Base-by-base conservation (phyloP, 2,888 invertebrate species). In the Phorcus lineatus region DNA sequence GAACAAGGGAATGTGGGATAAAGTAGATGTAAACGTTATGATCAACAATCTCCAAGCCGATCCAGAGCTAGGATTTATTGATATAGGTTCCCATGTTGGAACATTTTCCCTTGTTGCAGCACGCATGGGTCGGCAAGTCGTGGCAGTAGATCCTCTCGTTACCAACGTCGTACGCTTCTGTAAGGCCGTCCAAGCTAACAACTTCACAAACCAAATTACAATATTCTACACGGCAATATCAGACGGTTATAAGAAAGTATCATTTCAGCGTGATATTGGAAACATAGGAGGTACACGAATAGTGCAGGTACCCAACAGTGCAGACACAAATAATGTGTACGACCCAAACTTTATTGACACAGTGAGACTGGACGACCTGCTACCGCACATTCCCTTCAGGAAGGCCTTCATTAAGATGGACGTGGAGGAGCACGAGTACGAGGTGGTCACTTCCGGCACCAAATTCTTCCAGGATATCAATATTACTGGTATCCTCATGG, bases 361-460 rank as follows among this genome's bases (percentile, higher is more conserved):
- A 52, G 74, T 52, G 9, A n/a, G 47, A 17, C 52, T 74, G 11
- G 74, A 74, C 22, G 74, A 74, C 53, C 24, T 74, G 4, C 22
- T 74, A 13, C 47, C 74, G 6, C 52, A 52, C n/a, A 52, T 74
- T 7, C 40, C 74, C 16, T 74, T 74, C 52, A 74, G 28, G 52
- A 74, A 22, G 28, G 74, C 74, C 52, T 74, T 74, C 52, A 74
- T 74, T 19, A 74, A 74, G 52, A 52, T 74, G 74, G 74, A 74
- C 52, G 74, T 74, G n/a, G 74, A 74, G 52, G 52, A 52, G 4
- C 52, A 52, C 22, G 74, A 74, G 52, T 52, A 47, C 52, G n/a
- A 74, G 13, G 74, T 74, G 16, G 24, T 74, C n/a, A 53, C 16
- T 13, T 40, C 47, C 13, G 74, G 74, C 24, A 16, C 11, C 6